phyloP scores from a whole-genome alignment of 2,113 vertebrate species.

The Eclectus roratus region DNA sequence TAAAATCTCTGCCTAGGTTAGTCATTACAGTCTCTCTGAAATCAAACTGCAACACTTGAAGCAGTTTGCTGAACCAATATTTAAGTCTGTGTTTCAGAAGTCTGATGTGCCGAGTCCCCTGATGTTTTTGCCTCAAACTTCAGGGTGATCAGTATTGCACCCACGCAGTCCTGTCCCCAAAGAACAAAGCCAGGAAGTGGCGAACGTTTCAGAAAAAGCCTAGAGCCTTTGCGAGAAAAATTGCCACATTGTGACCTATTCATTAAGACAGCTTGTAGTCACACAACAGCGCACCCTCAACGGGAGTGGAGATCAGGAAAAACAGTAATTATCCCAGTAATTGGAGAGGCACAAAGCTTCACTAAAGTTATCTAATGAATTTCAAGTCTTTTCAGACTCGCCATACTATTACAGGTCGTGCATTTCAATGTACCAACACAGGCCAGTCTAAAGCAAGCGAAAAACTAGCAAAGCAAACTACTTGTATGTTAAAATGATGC shows the following conservation, averaged over 20 bases:
- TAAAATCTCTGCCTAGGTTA: neutral
- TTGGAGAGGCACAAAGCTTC: neutral
- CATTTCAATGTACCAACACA: neutral
- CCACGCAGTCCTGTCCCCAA: neutral
- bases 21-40: neutral
- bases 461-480: neutral
- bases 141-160: neutral
- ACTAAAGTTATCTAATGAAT: neutral
- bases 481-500: neutral
- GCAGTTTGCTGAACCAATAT: neutral
- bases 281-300: neutral
- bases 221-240: neutral
- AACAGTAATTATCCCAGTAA: slow-evolving; percentile 18
- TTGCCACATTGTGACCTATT: neutral
- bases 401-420: neutral
- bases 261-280: neutral
- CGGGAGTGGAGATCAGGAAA: neutral
- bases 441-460: neutral
- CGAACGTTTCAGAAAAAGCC: neutral
- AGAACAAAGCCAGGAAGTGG: neutral
- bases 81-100: neutral
- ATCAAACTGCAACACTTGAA: neutral
- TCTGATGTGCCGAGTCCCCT: neutral
- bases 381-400: neutral
- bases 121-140: neutral